These are phyloP conservation scores for Mylabris phalerata DNA, from an alignment of 1,140 invertebrate species.

Conservation along the genomic window DNA sequence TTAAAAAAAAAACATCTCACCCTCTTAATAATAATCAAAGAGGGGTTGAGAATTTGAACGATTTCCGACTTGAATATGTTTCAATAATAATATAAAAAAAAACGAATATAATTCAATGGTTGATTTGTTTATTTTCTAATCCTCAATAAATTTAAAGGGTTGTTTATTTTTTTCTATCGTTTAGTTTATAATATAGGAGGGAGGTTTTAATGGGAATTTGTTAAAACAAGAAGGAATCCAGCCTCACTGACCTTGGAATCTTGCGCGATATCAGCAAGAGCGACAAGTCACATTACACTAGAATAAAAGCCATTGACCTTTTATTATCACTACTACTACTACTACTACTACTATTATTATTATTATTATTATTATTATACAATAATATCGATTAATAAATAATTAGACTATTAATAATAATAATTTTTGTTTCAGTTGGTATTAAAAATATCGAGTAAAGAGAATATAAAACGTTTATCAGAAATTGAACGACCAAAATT, in stretches of 20 bases:
- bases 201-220: too few relatives aligned
- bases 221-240: slow-evolving; percentile 2
- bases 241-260: slow-evolving; percentile 16
- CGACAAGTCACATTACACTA: slow-evolving; percentile 2
- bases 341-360: too few relatives aligned
- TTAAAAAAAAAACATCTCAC: too few relatives aligned
- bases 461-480: slow-evolving; percentile 36
- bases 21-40: too few relatives aligned
- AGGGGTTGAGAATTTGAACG: too few relatives aligned
- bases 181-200: too few relatives aligned
- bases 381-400: background rate
- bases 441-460: slow-evolving; percentile 37
- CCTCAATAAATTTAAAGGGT: too few relatives aligned
- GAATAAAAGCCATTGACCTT: slow-evolving; percentile 8
- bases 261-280: background rate
- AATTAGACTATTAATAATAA: background rate
- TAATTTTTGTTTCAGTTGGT: slow-evolving; percentile 27
- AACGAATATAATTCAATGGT: too few relatives aligned
- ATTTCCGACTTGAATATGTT: too few relatives aligned
- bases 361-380: background rate
- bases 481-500: slow-evolving; percentile 39
- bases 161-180: too few relatives aligned
- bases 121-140: too few relatives aligned
- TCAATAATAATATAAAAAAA: too few relatives aligned
- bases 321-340: background rate